Base-by-base conservation (phyloP, 2,797 vertebrate species). In the Sphaeramia orbicularis region DNA sequence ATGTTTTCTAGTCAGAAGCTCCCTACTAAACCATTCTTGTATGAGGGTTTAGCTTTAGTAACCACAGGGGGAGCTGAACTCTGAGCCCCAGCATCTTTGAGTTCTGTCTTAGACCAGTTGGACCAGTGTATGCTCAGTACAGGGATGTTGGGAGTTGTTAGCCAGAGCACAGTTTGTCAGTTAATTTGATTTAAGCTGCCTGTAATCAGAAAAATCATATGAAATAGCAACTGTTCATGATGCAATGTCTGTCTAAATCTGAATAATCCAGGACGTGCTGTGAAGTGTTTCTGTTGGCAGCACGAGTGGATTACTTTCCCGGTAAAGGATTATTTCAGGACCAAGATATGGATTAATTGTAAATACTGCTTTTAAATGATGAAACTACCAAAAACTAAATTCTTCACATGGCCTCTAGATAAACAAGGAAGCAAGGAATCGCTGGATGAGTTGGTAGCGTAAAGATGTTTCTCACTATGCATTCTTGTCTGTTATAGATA, bases 181-280 rank as follows among this genome's bases (percentile, higher is more conserved):
- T 15, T 27, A 11, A 36, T 14, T 10, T 16, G 35, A 45, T 44
- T 32, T 38, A 13, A 1, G 10, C 16, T 51, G n/a, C 42, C 42
- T 49, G 27, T 38, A 41, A 64, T 37, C 38, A 45, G 24, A 15
- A 58, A 4, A 5, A 49, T 19, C 5, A 36, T 21, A 14, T 15
- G 15, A 14, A 32, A 49, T 21, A 35, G 32, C 35, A 8, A 35
- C 12, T 2, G 36, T 42, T 13, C 49, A 35, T 12, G 4, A 18
- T 37, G 19, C 45, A 49, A 64, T 51, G 19, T 45, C 40, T 43
- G 44, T 52, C 5, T 61, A 32, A 30, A 7, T 43, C 47, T 67
- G 38, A 27, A 36, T 41, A 55, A 69, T 60, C 59, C 55, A 51
- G 40, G 48, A 27, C 50, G 69, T 32, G 44, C 27, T 48, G 24